These are phyloP conservation scores for Distichodus sexfasciatus DNA, from an alignment of 2,797 vertebrate species.

Conservation along the genomic window DNA sequence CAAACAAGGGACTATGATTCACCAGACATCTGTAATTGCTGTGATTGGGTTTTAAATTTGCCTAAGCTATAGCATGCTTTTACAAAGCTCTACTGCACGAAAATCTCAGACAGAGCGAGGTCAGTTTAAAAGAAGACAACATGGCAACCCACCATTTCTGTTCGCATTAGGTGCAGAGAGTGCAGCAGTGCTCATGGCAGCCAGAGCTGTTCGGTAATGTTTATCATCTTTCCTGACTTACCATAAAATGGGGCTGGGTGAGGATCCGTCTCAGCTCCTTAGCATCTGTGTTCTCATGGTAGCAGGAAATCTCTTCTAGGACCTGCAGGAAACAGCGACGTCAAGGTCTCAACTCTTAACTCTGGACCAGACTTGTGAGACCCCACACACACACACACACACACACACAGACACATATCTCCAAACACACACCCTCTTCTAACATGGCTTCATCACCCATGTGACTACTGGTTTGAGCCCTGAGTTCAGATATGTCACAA, in stretches of 20 bases:
- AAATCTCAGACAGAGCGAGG: no score
- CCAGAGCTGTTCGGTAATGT: no score
- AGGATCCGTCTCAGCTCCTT: constrained; percentile 96
- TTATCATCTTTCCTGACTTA: constrained; percentile 67
- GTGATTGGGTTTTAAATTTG: no score
- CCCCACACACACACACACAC: constrained; percentile 11
- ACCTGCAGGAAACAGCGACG: constrained; percentile 71
- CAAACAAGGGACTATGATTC: no score
- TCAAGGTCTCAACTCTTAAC: constrained; percentile 17
- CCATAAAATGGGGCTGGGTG: constrained; percentile 99
- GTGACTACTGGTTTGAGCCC: constrained; percentile 55
- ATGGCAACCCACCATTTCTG: no score
- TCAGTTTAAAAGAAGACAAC: no score
- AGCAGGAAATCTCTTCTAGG: constrained; percentile 98
- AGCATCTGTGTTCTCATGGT: constrained; percentile 93
- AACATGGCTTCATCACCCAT: constrained; percentile 38
- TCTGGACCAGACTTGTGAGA: constrained; percentile 15
- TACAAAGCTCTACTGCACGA: no score
- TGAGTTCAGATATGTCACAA: constrained; percentile 62
- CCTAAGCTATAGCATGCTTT: no score
- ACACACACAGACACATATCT: background rate
- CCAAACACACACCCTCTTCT: constrained; percentile 23
- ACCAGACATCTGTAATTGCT: no score
- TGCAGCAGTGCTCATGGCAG: no score
- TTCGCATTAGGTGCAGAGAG: no score